These are phyloP conservation scores for Luperina testacea DNA, from an alignment of 2,888 invertebrate species.

Conservation along the genomic window DNA sequence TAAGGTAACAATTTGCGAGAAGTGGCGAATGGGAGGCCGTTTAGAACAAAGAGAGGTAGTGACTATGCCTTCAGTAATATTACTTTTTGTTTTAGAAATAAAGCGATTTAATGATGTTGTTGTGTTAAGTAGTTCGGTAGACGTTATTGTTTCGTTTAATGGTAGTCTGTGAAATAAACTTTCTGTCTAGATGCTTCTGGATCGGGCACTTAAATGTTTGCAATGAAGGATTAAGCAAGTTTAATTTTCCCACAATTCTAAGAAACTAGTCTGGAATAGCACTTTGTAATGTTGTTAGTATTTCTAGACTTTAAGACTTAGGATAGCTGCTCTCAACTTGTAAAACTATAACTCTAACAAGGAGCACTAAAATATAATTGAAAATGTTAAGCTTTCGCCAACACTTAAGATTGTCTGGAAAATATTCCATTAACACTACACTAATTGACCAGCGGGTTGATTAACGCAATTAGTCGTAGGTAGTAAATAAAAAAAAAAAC, in stretches of 20 bases:
- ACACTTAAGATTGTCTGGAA: too few relatives aligned
- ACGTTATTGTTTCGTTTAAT: background rate
- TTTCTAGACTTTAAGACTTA: background rate
- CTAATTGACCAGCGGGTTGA: background rate
- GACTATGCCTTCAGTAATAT: conserved; percentile 52
- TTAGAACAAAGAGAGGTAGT: conserved; percentile 44
- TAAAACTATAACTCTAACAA: too few relatives aligned
- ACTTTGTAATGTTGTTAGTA: background rate
- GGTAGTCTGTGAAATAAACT: background rate
- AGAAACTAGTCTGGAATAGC: background rate
- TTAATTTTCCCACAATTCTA: background rate
- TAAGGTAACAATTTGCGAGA: conserved; percentile 66
- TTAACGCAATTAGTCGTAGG: background rate
- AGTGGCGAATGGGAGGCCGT: conserved; percentile 50
- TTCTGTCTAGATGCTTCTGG: background rate
- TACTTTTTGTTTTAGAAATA: conserved; percentile 51
- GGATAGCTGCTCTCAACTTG: background rate
- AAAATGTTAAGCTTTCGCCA: too few relatives aligned
- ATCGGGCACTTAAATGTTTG: background rate
- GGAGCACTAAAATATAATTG: too few relatives aligned
- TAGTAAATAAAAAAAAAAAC: background rate
- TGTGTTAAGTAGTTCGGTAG: background rate
- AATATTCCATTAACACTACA: background rate
- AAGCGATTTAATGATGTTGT: conserved; percentile 13
- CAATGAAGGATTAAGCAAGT: background rate